phyloP scores from a whole-genome alignment of 2,888 invertebrate species.

The Caenorhabditis sinica region DNA sequence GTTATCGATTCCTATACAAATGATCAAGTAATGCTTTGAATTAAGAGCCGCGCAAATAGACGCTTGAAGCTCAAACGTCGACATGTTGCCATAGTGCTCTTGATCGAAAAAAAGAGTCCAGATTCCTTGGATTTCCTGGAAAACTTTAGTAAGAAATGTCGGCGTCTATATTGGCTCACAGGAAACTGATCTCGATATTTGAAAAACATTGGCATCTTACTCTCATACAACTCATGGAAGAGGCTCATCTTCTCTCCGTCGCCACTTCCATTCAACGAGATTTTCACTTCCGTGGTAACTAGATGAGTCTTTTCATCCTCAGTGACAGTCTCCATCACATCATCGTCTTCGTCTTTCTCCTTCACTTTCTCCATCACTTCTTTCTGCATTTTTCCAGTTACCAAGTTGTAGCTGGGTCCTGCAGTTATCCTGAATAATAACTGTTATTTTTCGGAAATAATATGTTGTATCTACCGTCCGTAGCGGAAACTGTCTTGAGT shows the following conservation, averaged over 20 bases:
- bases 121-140: conserved; percentile 56
- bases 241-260: neutral
- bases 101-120: conserved; percentile 58
- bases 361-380: conserved; percentile 48
- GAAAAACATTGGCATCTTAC: conserved; percentile 62
- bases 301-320: conserved; percentile 41
- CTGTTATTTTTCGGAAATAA: neutral
- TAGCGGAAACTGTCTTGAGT: conserved; percentile 58
- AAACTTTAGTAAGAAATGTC: neutral
- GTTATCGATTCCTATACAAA: conserved; percentile 56
- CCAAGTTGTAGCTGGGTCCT: conserved; percentile 54
- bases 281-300: conserved; percentile 46
- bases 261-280: conserved; percentile 32
- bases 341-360: conserved; percentile 46
- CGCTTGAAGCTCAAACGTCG: conserved; percentile 58
- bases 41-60: conserved; percentile 64
- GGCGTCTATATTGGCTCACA: neutral
- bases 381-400: conserved; percentile 58
- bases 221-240: conserved; percentile 39
- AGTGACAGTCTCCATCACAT: conserved; percentile 30
- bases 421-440: conserved; percentile 46
- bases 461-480: conserved; percentile 33
- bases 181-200: conserved; percentile 51
- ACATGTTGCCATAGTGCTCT: conserved; percentile 36
- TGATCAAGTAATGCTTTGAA: conserved; percentile 48